These are phyloP conservation scores for Lepidostoma basale DNA, from an alignment of 1,140 invertebrate species.

Conservation along the genomic window DNA sequence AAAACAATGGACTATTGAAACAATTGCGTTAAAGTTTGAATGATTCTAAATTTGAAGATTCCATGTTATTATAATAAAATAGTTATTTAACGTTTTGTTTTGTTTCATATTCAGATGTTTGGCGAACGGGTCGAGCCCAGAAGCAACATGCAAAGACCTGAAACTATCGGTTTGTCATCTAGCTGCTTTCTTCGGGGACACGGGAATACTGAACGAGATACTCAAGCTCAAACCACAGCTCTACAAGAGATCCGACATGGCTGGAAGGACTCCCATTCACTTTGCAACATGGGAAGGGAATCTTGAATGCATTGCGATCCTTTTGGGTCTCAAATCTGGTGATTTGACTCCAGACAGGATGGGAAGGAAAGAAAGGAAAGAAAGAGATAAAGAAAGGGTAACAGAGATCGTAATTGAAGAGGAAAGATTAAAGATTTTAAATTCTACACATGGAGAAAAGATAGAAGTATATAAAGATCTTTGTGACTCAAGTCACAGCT, in stretches of 20 bases:
- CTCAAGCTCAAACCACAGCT: slow-evolving; percentile 54
- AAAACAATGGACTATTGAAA: too few species aligned
- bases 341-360: background rate
- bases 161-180: slow-evolving; percentile 57
- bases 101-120: slow-evolving; percentile 49
- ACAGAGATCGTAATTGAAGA: background rate
- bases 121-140: slow-evolving; percentile 54
- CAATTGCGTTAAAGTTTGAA: too few species aligned
- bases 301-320: slow-evolving; percentile 53
- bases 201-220: slow-evolving; percentile 51
- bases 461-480: background rate
- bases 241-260: slow-evolving; percentile 50
- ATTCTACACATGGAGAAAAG: background rate
- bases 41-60: too few species aligned
- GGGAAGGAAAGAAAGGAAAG: background rate
- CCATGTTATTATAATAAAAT: too few species aligned
- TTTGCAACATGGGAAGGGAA: slow-evolving; percentile 57
- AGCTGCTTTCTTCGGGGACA: slow-evolving; percentile 50
- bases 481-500: slow-evolving; percentile 16
- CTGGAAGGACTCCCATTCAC: slow-evolving; percentile 57
- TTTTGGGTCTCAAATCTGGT: slow-evolving; percentile 54
- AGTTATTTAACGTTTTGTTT: too few species aligned
- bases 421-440: background rate
- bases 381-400: background rate
- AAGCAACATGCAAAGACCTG: slow-evolving; percentile 57